Evolutionary conservation across 1,140 invertebrate genomes (phyloP).

Genomic region (Drosophila equinoxialis): DNA sequence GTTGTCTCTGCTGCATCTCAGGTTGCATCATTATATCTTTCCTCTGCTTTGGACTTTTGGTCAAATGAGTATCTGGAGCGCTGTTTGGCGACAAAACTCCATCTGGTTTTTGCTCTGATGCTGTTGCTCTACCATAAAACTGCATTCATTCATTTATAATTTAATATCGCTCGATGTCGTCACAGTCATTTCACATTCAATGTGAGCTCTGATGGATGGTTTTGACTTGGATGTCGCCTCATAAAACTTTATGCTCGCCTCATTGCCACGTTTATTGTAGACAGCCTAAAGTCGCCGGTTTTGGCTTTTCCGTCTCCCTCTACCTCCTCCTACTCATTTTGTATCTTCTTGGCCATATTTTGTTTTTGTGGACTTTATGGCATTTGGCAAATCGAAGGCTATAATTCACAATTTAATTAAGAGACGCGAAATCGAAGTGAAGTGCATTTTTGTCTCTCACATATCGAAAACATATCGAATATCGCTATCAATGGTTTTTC

Average conservation of each 20-base stretch:
- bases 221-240: conserved; percentile 40
- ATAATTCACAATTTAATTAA: conserved; percentile 83
- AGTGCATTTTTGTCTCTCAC: conserved; percentile 47
- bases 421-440: conserved; percentile 64
- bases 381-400: conserved; percentile 74
- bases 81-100: conserved; percentile 55
- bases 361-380: conserved; percentile 76
- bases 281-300: conserved; percentile 51
- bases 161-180: conserved; percentile 77
- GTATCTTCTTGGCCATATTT: conserved; percentile 46
- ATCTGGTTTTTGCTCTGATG: conserved; percentile 14
- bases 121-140: conserved; percentile 63
- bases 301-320: conserved; percentile 33
- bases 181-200: conserved; percentile 21
- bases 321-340: not conserved
- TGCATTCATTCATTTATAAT: conserved; percentile 82
- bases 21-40: conserved; percentile 62
- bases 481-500: not conserved
- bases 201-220: conserved; percentile 47
- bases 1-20: conserved; percentile 45
- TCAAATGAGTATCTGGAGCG: conserved; percentile 26
- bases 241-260: conserved; percentile 68
- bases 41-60: conserved; percentile 18
- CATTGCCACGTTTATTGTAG: conserved; percentile 62
- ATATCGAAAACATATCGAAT: conserved; percentile 33